Conservation (phyloP, 1,140 invertebrate genomes). For the Lepidurus couesii region DNA sequence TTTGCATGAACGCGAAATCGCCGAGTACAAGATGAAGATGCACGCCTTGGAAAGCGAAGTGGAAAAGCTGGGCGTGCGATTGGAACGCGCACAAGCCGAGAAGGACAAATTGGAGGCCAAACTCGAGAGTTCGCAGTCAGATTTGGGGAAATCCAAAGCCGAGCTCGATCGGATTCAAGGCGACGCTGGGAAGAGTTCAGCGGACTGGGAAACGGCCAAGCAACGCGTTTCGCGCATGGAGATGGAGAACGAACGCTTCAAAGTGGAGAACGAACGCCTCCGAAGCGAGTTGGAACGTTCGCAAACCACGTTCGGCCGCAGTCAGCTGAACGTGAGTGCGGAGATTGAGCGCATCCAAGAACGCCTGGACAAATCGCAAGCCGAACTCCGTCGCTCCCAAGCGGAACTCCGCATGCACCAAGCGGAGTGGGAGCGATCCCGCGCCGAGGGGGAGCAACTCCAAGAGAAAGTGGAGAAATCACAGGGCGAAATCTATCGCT, state of each 20-base stretch:
- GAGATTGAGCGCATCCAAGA: conserved; percentile 79
- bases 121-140: conserved; percentile 83
- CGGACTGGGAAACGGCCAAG: conserved; percentile 83
- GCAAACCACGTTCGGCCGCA: conserved; percentile 70
- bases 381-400: conserved; percentile 72
- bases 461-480: conserved; percentile 90
- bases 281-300: conserved; percentile 77
- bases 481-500: conserved; percentile 86
- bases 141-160: conserved; percentile 86
- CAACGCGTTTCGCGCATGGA: conserved; percentile 76
- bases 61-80: conserved; percentile 77
- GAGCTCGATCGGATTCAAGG: conserved; percentile 84
- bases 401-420: conserved; percentile 70
- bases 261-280: conserved; percentile 50
- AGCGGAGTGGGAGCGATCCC: conserved; percentile 78
- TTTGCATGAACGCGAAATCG: conserved; percentile 84
- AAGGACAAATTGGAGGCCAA: conserved; percentile 85
- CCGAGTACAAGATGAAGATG: conserved; percentile 88
- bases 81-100: conserved; percentile 79
- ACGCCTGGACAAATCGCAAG: conserved; percentile 72
- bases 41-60: conserved; percentile 61
- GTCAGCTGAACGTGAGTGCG: conserved; percentile 58
- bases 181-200: conserved; percentile 77
- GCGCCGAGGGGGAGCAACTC: conserved; percentile 70
- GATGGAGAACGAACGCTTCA: conserved; percentile 74